Percentiles rank a stretch among this genome's conserved stretches.
Evolutionary conservation across 1,140 invertebrate genomes (phyloP).

Genomic region (Calliopsis andreniformis): DNA sequence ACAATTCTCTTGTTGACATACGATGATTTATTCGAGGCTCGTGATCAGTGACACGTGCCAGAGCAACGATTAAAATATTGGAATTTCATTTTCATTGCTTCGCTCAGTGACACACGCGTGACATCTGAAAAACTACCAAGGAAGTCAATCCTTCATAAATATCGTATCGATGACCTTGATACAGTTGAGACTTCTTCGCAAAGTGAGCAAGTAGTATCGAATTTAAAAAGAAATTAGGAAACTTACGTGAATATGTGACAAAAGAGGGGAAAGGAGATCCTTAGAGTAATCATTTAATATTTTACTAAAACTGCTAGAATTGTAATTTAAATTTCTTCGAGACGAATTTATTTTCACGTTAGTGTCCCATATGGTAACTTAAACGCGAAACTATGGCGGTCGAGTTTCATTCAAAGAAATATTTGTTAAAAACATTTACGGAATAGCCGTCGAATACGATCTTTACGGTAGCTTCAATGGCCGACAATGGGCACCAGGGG

Average conservation of each 20-base stretch:
- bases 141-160: background rate
- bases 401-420: background rate
- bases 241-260: background rate
- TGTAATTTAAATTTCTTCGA: background rate
- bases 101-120: conserved; percentile 16
- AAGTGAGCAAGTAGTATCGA: no score
- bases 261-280: background rate
- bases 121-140: background rate
- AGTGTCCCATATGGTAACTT: background rate
- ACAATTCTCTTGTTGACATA: conserved; percentile 7
- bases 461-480: conserved; percentile 24
- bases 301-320: background rate
- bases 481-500: conserved; percentile 23
- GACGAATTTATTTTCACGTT: conserved; percentile 2
- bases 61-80: conserved; percentile 53
- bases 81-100: conserved; percentile 49
- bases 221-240: background rate
- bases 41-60: conserved; percentile 39
- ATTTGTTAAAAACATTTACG: background rate
- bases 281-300: background rate
- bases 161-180: no score
- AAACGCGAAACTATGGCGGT: background rate
- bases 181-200: no score
- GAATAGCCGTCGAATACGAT: background rate
- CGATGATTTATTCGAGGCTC: conserved; percentile 51